Base-by-base conservation (phyloP, 2,113 vertebrate species). In the Trogon melanurus region DNA sequence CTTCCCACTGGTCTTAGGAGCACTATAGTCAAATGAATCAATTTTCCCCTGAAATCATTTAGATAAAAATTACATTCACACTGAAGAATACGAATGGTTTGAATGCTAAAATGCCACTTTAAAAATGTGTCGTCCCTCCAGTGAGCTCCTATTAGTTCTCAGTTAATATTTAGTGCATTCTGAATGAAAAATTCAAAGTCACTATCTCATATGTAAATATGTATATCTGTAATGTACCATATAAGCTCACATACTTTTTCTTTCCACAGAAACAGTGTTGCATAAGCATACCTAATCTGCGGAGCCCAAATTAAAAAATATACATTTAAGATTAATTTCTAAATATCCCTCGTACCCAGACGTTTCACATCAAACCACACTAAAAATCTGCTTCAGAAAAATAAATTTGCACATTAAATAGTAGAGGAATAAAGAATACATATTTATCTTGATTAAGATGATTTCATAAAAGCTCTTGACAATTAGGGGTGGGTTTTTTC, bases 21-120 rank as follows among this genome's bases (percentile, higher is more conserved):
- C 97, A 97, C 96, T 98, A 88, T 97, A 98, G 98, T 97, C 96
- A 98, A 97, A 98, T 97, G 98, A 98, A 97, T 97, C 97, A 92
- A 97, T 98, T 98, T 98, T 96, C 97, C 79, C 96, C 92, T 95
- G 95, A 98, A 98, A 98, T 97, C 91, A 96, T 97, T 98, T 97
- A 98, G 97, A 97, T 97, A 97, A 97, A 97, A 98, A 97, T 97
- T 98, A 96, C 94, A 96, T 95, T 98, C 94, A 21, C 75, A 96
- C 82, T 96, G 96, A 97, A 96, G 89, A 97, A 97, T 97, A 97
- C 88, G 94, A 97, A 97, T 94, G 95, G 94, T 21, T 92, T 96
- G 97, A 96, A 98, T 97, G 94, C 97, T 98, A 97, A 98, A 96
- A 97, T 85, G 61, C 96, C 96, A 97, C 94, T 97, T 98, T 96